phyloP scores from a whole-genome alignment of 92 coral and sea anemone species.

The Zoanthus sansibaricus region DNA sequence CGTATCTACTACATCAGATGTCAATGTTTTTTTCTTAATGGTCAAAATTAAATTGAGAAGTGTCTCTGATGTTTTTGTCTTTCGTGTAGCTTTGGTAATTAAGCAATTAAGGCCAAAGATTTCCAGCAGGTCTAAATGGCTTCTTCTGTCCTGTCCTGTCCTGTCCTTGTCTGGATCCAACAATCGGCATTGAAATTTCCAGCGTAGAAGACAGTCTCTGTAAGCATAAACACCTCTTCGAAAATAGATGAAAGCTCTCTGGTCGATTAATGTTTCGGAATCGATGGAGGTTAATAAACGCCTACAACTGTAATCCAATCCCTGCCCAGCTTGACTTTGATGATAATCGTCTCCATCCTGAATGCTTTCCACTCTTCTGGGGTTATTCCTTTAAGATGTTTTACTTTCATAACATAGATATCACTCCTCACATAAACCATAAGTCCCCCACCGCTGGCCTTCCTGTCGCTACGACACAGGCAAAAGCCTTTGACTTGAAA shows the following conservation, averaged over 20 bases:
- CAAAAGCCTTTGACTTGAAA: conserved; percentile 59
- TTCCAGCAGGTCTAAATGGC: conserved; percentile 26
- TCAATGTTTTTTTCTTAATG: conserved; percentile 39
- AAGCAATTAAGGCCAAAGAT: conserved; percentile 27
- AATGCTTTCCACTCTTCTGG: background rate
- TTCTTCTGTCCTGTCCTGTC: conserved; percentile 1
- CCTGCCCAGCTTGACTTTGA: conserved; percentile 40
- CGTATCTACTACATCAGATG: conserved; percentile 63
- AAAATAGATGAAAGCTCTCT: conserved; percentile 37
- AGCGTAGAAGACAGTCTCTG: conserved; percentile 11
- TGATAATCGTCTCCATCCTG: conserved; percentile 19
- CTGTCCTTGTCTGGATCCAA: conserved; percentile 39
- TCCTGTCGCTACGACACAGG: conserved; percentile 58
- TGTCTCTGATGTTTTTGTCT: conserved; percentile 34
- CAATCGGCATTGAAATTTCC: conserved; percentile 46
- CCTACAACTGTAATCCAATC: conserved; percentile 43
- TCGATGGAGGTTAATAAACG: conserved; percentile 43
- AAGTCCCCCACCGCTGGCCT: conserved; percentile 58
- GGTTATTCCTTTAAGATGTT: conserved; percentile 19
- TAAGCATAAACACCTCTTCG: background rate
- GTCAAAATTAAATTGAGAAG: conserved; percentile 59
- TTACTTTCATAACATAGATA: conserved; percentile 17
- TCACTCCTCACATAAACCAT: conserved; percentile 50
- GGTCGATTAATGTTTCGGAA: conserved; percentile 22
- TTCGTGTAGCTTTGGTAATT: conserved; percentile 38